These are phyloP conservation scores for Porites evermanni DNA, from an alignment of 92 coral and sea anemone species.

Conservation along the genomic window DNA sequence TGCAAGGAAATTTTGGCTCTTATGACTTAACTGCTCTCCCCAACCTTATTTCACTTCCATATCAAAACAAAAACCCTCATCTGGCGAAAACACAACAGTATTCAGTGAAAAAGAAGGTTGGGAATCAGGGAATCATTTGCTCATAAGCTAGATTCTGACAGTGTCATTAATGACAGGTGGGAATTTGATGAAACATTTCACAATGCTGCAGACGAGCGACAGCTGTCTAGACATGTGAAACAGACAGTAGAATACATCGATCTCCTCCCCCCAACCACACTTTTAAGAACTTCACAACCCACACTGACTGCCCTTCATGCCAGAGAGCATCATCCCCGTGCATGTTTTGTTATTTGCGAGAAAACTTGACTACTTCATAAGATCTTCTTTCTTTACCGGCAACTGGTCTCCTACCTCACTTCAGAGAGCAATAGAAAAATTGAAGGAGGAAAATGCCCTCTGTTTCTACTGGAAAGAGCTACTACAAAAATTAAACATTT, in stretches of 20 bases:
- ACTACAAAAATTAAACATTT: conserved; percentile 2
- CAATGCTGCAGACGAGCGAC: conserved; percentile 53
- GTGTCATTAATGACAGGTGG: conserved; percentile 17
- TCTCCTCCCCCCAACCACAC: conserved; percentile 27
- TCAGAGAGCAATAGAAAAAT: conserved; percentile 21
- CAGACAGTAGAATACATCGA: conserved; percentile 66
- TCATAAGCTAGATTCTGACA: conserved; percentile 3
- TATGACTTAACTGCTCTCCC: conserved; percentile 49
- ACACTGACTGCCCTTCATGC: conserved; percentile 39
- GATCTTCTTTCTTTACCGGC: conserved; percentile 24
- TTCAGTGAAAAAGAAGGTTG: conserved; percentile 47
- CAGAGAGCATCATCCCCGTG: conserved; percentile 28
- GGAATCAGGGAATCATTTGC: conserved; percentile 36
- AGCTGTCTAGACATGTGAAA: conserved; percentile 55
- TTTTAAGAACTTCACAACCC: conserved; percentile 1
- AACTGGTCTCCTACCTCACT: conserved; percentile 31
- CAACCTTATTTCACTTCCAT: conserved; percentile 46
- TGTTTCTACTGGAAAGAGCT: conserved; percentile 41
- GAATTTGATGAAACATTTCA: conserved; percentile 22
- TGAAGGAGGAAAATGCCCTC: conserved; percentile 29
- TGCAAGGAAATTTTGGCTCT: conserved; percentile 32
- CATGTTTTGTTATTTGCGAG: conserved; percentile 35
- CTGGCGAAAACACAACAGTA: conserved; percentile 3
- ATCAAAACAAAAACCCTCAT: conserved; percentile 26
- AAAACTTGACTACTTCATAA: conserved; percentile 26